These are phyloP conservation scores for Characodon lateralis DNA, from an alignment of 2,797 vertebrate genomes.

Conservation along the genomic window DNA sequence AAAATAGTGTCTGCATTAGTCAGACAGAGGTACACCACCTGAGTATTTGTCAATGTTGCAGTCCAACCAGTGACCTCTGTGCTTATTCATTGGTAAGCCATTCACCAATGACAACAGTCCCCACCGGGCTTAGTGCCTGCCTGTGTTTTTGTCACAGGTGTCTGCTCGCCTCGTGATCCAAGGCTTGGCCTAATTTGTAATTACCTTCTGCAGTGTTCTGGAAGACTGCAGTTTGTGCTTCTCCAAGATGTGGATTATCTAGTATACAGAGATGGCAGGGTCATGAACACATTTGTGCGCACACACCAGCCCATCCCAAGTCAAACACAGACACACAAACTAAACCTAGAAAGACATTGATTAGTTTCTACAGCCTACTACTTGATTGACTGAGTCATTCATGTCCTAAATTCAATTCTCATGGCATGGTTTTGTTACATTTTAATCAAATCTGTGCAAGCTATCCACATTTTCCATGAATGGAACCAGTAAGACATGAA, in stretches of 20 bases:
- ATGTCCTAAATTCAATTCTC: constrained; percentile 68
- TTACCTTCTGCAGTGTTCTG: constrained; percentile 81
- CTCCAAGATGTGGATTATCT: constrained; percentile 75
- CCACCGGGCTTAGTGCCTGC: constrained; percentile 54
- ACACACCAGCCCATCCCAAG: constrained; percentile 11
- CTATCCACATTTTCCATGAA: constrained; percentile 51
- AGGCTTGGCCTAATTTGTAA: constrained; percentile 78
- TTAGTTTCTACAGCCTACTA: constrained; percentile 54
- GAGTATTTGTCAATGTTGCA: constrained; percentile 14
- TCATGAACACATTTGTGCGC: constrained; percentile 28
- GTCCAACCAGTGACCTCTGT: constrained; percentile 59
- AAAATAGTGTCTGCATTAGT: not conserved
- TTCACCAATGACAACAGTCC: constrained; percentile 60
- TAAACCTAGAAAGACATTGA: constrained; percentile 44
- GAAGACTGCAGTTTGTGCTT: constrained; percentile 75
- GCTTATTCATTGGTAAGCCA: constrained; percentile 60
- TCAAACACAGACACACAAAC: constrained; percentile 1
- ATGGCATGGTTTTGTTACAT: constrained; percentile 57
- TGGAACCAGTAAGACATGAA: constrained; percentile 47
- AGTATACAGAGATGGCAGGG: constrained; percentile 61
- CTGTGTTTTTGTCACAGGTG: constrained; percentile 62
- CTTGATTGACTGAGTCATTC: constrained; percentile 67
- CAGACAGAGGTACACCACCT: constrained; percentile 11
- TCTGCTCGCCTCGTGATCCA: constrained; percentile 65
- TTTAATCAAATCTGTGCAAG: constrained; percentile 65